A percentile compares a stretch with the other conserved stretches of the same genome.
These are phyloP conservation scores for Tetragnatha versicolor DNA, from an alignment of 1,140 invertebrate species.

Conservation along the genomic window DNA sequence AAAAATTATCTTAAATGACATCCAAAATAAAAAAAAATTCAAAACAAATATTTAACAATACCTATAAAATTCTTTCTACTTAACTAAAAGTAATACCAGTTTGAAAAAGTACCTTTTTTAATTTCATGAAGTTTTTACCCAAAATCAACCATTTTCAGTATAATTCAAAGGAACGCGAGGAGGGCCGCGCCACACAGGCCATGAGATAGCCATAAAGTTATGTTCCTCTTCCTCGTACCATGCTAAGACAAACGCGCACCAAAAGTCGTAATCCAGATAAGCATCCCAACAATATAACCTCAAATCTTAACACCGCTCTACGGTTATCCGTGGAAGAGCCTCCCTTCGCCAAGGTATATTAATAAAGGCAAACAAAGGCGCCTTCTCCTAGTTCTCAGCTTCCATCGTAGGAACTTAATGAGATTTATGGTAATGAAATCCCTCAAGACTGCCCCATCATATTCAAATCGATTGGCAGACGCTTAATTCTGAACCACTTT, in stretches of 20 bases:
- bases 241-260: not conserved
- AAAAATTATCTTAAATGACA: no score
- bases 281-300: conserved; percentile 41
- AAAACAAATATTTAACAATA: no score
- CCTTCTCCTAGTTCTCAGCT: conserved; percentile 31
- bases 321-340: conserved; percentile 34
- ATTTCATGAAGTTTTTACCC: no score
- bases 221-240: no score
- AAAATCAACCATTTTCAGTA: no score
- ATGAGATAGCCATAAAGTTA: no score
- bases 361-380: conserved; percentile 52
- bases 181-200: no score
- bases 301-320: conserved; percentile 30
- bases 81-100: no score
- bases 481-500: conserved; percentile 51
- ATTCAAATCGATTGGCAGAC: conserved; percentile 50
- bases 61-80: no score
- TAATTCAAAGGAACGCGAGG: no score
- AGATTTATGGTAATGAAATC: conserved; percentile 55
- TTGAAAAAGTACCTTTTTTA: no score
- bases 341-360: conserved; percentile 40
- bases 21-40: no score
- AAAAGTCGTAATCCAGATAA: conserved; percentile 13
- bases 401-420: conserved; percentile 51
- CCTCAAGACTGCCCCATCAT: conserved; percentile 47